Conservation (phyloP, 30 jellyfish, hydroid and myxozoan species). For the Aurelia aurita region DNA sequence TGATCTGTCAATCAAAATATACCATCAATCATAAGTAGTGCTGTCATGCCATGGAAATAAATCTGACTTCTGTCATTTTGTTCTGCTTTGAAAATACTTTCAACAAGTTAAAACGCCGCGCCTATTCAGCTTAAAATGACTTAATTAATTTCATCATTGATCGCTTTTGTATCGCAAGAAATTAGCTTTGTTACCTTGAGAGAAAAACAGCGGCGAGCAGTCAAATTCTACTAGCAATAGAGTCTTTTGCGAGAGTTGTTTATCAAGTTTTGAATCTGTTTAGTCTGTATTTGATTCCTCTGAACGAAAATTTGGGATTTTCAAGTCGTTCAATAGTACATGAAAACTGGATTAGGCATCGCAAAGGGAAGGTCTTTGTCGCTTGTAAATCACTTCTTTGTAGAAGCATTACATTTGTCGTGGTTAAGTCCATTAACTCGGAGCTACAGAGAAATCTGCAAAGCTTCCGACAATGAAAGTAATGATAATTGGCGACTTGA, state of each 20-base stretch:
- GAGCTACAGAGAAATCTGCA: constrained; percentile 73
- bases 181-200: constrained; percentile 26
- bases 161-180: constrained; percentile 30
- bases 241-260: constrained; percentile 58
- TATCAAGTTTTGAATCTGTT: constrained; percentile 60
- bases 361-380: constrained; percentile 66
- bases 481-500: constrained; percentile 77
- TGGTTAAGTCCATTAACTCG: constrained; percentile 69
- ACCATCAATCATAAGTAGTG: too few relatives aligned
- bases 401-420: constrained; percentile 51
- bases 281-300: constrained; percentile 67
- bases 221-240: constrained; percentile 57
- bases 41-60: too few relatives aligned
- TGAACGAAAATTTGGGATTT: constrained; percentile 46
- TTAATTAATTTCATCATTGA: constrained; percentile 32
- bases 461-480: constrained; percentile 71
- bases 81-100: constrained; percentile 5
- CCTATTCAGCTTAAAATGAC: constrained; percentile 27
- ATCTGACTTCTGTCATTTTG: constrained; percentile 1
- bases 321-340: constrained; percentile 59
- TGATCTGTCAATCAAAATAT: too few relatives aligned
- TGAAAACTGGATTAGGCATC: constrained; percentile 81
- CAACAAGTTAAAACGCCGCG: constrained; percentile 24
- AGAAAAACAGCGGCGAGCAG: constrained; percentile 51
- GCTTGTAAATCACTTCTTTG: constrained; percentile 65